Conservation (phyloP, 2,888 invertebrate genomes). For the Helicoverpa assulta region DNA sequence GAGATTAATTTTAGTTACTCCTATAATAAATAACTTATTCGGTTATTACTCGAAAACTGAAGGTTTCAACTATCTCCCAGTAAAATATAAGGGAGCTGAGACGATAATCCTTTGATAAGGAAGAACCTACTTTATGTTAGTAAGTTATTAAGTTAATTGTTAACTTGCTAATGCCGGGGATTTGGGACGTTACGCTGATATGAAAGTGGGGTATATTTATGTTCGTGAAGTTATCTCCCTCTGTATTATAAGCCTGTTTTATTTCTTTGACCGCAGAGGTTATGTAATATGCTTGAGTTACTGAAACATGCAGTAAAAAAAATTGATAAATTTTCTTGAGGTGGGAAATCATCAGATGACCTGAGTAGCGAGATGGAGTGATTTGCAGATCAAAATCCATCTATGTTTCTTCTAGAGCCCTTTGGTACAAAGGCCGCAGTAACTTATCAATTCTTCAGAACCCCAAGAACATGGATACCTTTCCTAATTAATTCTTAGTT, state of each 20-base stretch:
- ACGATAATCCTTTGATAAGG: conserved; percentile 52
- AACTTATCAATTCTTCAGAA: too few relatives aligned
- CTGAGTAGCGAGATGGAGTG: too few relatives aligned
- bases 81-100: conserved; percentile 51
- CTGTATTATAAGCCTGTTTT: conserved; percentile 14
- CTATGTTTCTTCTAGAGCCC: too few relatives aligned
- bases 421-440: too few relatives aligned
- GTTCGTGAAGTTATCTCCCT: conserved; percentile 2
- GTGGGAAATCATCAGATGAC: too few relatives aligned
- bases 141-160: conserved; percentile 53
- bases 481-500: too few relatives aligned
- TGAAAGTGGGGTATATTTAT: conserved; percentile 46
- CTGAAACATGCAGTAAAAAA: too few relatives aligned
- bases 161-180: conserved; percentile 48
- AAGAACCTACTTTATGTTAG: conserved; percentile 30
- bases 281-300: too few relatives aligned
- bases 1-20: not conserved
- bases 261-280: not conserved
- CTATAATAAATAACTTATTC: not conserved
- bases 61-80: conserved; percentile 42
- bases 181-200: conserved; percentile 37
- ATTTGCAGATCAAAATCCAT: too few relatives aligned
- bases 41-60: conserved; percentile 5
- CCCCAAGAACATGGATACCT: too few relatives aligned
- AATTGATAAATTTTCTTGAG: too few relatives aligned